Evolutionary conservation across 2,113 vertebrate genomes (phyloP).

Genomic region (Spilogale gracilis): DNA sequence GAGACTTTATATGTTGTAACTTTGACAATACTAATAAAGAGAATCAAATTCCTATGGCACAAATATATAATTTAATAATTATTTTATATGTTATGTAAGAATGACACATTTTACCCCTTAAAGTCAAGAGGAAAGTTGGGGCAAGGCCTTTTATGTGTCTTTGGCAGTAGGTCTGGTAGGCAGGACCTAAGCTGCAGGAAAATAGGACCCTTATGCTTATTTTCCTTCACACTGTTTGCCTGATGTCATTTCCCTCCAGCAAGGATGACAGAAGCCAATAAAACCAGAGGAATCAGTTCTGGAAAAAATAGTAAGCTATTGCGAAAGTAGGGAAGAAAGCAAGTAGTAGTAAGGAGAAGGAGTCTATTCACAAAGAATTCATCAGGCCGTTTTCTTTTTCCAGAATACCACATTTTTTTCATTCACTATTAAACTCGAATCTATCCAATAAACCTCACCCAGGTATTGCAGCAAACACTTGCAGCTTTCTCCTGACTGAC

Average conservation of each 20-base stretch:
- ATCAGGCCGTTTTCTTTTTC: constrained; percentile 9
- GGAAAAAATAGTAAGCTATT: background rate
- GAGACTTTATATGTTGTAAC: constrained; percentile 47
- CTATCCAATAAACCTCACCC: background rate
- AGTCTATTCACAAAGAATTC: constrained; percentile 23
- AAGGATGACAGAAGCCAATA: constrained; percentile 21
- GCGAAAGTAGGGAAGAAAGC: background rate
- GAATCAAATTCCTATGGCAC: constrained; percentile 51
- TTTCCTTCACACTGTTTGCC: constrained; percentile 57
- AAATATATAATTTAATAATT: constrained; percentile 63
- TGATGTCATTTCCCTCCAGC: constrained; percentile 57
- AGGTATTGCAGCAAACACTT: constrained; percentile 30
- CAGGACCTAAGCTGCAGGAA: background rate
- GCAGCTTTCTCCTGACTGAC: background rate
- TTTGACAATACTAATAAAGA: constrained; percentile 69
- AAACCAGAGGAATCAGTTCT: background rate
- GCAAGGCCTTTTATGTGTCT: constrained; percentile 16
- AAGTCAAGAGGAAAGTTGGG: constrained; percentile 47
- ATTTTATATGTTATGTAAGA: constrained; percentile 57
- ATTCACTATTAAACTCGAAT: constrained; percentile 20
- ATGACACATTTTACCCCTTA: constrained; percentile 46
- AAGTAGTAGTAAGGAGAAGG: background rate
- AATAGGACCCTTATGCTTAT: background rate
- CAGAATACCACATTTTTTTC: constrained; percentile 1
- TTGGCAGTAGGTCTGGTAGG: constrained; percentile 34